These are phyloP conservation scores for Indri indri DNA, from an alignment of 2,113 vertebrate genomes.

Conservation along the genomic window DNA sequence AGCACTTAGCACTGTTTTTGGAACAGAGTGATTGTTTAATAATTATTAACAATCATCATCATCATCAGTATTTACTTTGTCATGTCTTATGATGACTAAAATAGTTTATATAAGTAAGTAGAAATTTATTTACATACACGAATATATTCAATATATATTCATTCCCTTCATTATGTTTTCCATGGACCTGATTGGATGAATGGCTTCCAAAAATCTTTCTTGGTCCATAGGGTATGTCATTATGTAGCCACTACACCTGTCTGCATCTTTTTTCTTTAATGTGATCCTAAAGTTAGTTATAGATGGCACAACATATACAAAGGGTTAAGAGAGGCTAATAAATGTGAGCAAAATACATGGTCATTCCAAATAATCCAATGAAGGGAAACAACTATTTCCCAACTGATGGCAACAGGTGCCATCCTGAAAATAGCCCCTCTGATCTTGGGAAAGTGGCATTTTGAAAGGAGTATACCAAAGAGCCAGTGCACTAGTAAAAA, in stretches of 20 bases:
- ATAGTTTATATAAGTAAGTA: not conserved
- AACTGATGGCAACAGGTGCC: constrained; percentile 7
- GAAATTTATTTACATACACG: not conserved
- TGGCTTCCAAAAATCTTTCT: not conserved
- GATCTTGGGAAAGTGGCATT: not conserved
- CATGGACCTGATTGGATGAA: not conserved
- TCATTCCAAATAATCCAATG: not conserved
- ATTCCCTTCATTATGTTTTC: not conserved
- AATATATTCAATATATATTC: not conserved
- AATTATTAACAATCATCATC: not conserved
- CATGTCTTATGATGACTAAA: not conserved
- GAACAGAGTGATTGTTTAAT: not conserved
- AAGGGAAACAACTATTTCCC: not conserved
- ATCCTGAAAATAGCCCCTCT: constrained; percentile 9
- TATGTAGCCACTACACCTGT: not conserved
- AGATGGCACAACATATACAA: not conserved
- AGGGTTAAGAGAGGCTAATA: not conserved
- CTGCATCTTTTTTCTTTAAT: not conserved
- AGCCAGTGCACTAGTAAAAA: not conserved
- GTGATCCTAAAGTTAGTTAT: not conserved
- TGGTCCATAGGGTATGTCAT: not conserved
- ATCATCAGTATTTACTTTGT: not conserved
- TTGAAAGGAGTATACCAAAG: not conserved
- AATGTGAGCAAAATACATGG: not conserved
- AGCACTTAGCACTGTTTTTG: not conserved